Evolutionary conservation across 1,140 invertebrate genomes (phyloP), one percentile per base, ranked within the genome.

Genomic region (Aphidius gifuensis): DNA sequence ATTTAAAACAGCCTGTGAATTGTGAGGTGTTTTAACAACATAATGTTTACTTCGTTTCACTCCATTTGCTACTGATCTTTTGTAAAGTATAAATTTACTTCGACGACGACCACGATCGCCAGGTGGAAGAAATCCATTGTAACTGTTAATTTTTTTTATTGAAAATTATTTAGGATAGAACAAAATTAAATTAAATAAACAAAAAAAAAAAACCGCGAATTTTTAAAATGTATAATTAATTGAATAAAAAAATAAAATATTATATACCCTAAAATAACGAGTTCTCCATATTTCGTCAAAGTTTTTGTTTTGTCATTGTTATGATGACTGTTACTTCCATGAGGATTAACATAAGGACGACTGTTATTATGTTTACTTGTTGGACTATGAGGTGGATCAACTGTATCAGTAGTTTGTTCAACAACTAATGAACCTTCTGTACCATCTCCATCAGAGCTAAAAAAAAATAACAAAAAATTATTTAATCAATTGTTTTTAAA

Each of bases 41-140:
- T 98, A 98, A 82, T 97, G 94, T 78, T 92, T 93, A 50, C 92
- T 95, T 69, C 93, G 88, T 73, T 94, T 94, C 32, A 99, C 95
- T 44, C 96, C 96, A 81, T 97, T 98, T 43, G 95, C 84, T 64
- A 86, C 83, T 59, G 87, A 84, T 69, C 94, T 85, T 79, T 94
- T 90, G 77, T 89, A 90, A 38, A 98, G 82, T 60, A 95, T 87
- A 83, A 97, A 98, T 84, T 98, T 97, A 81, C 93, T 97, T 74
- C 92, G 87, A 72, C 92, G 87, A 58, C 96, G 85, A 9, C 94
- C 94, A 69, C 93, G 89, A 81, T 97, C 94, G 43, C 93, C 94
- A 72, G 91, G 90, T 58, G 94, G 92, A 66, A 98, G 83, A 75
- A 89, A 93, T 59, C 96, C 96, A 89, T 98, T 98, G 82, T 97